Percentiles rank a stretch among this genome's conserved stretches.
These are phyloP conservation scores for Polyommatus icarus DNA, from an alignment of 2,888 invertebrate genomes.

Conservation along the genomic window DNA sequence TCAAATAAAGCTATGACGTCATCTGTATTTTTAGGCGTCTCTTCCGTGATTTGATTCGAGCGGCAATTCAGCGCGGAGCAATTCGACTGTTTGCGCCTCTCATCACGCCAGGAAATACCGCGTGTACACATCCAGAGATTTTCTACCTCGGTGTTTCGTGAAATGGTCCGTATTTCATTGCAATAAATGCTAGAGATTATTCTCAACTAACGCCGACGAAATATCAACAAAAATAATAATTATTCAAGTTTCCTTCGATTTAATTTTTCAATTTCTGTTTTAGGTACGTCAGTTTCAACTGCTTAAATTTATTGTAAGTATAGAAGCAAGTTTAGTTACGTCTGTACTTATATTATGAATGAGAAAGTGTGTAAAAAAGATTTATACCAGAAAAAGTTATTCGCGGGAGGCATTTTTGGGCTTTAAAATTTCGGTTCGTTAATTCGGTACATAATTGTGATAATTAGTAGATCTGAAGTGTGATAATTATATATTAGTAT, in stretches of 20 bases:
- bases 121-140: neutral
- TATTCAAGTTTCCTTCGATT: neutral
- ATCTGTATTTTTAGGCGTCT: slow-evolving; percentile 24
- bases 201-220: neutral
- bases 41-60: slow-evolving; percentile 11
- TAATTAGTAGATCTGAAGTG: too few species aligned
- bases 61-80: slow-evolving; percentile 12
- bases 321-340: too few species aligned
- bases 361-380: too few species aligned
- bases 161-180: neutral
- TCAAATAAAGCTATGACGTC: slow-evolving; percentile 6
- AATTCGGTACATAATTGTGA: too few species aligned
- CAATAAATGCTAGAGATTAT: neutral
- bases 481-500: too few species aligned
- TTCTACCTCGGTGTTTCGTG: neutral
- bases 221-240: neutral
- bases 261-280: neutral
- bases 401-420: too few species aligned
- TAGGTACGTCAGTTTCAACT: neutral
- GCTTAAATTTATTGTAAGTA: neutral
- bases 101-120: slow-evolving; percentile 11
- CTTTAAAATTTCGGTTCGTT: too few species aligned
- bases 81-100: slow-evolving; percentile 22
- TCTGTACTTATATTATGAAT: too few species aligned
- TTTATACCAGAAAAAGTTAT: too few species aligned